These are phyloP conservation scores for Formica aserva DNA, from an alignment of 2,888 invertebrate genomes.

Conservation along the genomic window DNA sequence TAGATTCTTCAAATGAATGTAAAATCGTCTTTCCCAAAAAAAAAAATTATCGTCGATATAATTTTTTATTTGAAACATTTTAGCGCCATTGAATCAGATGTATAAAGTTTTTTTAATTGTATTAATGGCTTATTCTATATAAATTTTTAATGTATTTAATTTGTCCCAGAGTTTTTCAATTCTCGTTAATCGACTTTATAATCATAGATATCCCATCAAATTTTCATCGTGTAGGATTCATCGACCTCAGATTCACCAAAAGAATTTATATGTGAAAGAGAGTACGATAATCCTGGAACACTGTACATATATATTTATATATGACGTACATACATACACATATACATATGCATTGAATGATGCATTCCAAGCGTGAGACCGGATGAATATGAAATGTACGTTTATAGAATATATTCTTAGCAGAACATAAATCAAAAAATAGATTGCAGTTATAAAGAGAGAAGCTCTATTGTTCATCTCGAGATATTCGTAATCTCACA, in stretches of 20 bases:
- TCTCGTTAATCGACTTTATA: neutral
- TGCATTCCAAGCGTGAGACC: constrained; percentile 84
- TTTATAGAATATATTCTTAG: constrained; percentile 58
- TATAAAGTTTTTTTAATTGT: neutral
- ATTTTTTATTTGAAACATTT: neutral
- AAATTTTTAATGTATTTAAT: neutral
- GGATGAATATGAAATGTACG: constrained; percentile 81
- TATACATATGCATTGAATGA: constrained; percentile 68
- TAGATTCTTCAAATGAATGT: constrained; percentile 12
- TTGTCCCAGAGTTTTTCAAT: neutral
- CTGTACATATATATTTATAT: constrained; percentile 57
- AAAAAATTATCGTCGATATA: neutral
- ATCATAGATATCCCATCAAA: neutral
- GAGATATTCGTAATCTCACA: neutral
- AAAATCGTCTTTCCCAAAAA: neutral
- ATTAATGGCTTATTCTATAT: neutral
- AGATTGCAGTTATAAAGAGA: constrained; percentile 6
- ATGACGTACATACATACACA: constrained; percentile 58
- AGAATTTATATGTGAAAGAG: constrained; percentile 27
- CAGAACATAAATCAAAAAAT: constrained; percentile 11
- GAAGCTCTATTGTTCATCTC: neutral
- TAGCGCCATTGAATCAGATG: neutral
- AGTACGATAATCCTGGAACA: constrained; percentile 32
- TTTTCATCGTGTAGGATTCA: neutral
- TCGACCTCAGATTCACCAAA: constrained; percentile 7